Evolutionary conservation across 2,113 vertebrate genomes (phyloP).

Genomic region (Elgaria multicarinata): DNA sequence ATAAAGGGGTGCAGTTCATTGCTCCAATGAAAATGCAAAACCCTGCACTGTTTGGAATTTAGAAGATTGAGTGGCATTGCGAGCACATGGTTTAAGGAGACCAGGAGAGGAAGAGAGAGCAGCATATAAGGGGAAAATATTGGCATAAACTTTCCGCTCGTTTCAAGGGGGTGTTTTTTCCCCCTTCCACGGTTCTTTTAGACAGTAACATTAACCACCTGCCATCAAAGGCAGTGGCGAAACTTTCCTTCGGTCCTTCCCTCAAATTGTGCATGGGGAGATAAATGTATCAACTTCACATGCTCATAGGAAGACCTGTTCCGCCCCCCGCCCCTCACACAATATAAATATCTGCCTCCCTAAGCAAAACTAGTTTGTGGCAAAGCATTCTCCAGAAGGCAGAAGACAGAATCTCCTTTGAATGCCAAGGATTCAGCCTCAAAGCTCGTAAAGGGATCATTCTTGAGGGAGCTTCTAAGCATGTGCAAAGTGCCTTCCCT

Average conservation of each 20-base stretch:
- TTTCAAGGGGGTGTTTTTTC: neutral
- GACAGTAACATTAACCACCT: conserved; percentile 37
- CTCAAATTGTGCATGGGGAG: no score
- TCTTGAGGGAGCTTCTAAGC: neutral
- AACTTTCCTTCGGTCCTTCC: neutral
- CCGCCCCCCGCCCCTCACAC: neutral
- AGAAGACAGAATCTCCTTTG: neutral
- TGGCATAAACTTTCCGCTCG: neutral
- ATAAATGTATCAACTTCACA: neutral
- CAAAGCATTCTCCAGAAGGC: neutral
- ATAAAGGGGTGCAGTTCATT: neutral
- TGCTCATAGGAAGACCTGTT: neutral
- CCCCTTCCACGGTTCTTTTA: neutral
- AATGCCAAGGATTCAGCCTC: neutral
- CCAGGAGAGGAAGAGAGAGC: no score
- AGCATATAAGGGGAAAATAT: neutral
- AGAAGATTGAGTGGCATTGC: neutral
- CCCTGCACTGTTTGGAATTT: neutral
- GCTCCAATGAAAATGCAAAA: no score
- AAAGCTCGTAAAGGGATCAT: neutral
- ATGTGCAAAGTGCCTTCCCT: neutral
- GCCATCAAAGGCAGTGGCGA: neutral
- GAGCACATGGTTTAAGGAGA: neutral
- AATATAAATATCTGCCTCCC: neutral
- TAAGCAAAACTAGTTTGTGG: neutral